Percentiles rank a stretch among this genome's conserved stretches.
These are phyloP conservation scores for Drosophila koepferae DNA, from an alignment of 2,888 invertebrate genomes.

Conservation along the genomic window DNA sequence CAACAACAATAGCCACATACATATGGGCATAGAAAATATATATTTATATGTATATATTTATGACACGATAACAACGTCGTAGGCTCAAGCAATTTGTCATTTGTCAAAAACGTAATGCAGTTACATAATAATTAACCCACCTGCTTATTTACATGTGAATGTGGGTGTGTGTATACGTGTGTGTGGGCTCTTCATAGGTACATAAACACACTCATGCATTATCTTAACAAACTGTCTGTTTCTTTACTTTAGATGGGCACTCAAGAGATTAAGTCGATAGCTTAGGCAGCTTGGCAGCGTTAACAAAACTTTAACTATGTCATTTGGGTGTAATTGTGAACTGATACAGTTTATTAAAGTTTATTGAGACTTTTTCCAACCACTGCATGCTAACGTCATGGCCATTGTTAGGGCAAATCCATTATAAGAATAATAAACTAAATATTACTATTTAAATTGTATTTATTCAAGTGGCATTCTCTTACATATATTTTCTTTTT, in stretches of 20 bases:
- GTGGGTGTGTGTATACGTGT: neutral
- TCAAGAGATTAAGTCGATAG: neutral
- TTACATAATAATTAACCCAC: constrained; percentile 75
- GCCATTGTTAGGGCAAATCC: neutral
- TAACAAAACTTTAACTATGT: neutral
- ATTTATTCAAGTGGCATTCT: neutral
- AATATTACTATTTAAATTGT: neutral
- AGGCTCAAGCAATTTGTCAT: constrained; percentile 72
- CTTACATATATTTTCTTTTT: neutral
- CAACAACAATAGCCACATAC: neutral
- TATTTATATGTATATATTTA: constrained; percentile 34
- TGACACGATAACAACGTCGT: constrained; percentile 27
- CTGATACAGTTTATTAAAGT: constrained; percentile 6
- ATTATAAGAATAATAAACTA: neutral
- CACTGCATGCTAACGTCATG: neutral
- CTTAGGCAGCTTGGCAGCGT: neutral
- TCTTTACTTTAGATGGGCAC: constrained; percentile 30
- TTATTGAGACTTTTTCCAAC: constrained; percentile 1
- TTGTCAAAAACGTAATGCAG: constrained; percentile 76
- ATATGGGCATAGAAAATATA: constrained; percentile 6
- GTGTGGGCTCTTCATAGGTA: constrained; percentile 2
- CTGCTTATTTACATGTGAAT: constrained; percentile 31
- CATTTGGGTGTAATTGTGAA: neutral
- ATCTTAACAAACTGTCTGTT: constrained; percentile 29
- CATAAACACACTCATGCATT: constrained; percentile 7